phyloP scores from a whole-genome alignment of 2,888 invertebrate species.

The Sesamia inferens region DNA sequence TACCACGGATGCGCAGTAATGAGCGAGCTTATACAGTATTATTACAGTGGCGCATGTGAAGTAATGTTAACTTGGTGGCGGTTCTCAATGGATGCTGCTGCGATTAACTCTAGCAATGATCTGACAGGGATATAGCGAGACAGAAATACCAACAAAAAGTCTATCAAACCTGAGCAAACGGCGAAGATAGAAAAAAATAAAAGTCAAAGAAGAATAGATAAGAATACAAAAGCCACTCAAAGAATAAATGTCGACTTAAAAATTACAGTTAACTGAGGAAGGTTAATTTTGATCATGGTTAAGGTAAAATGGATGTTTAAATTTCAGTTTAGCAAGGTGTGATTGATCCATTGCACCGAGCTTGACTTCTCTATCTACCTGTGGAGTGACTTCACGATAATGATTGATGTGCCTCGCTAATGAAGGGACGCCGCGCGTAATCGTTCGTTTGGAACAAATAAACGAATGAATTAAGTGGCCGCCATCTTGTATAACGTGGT shows the following conservation, averaged over 20 bases:
- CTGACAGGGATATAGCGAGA: background rate
- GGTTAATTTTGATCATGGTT: background rate
- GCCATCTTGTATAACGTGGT: conserved; percentile 27
- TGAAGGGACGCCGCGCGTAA: conserved; percentile 57
- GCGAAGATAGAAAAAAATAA: background rate
- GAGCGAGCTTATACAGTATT: conserved; percentile 5
- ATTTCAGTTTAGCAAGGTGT: background rate
- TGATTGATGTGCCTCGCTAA: conserved; percentile 54
- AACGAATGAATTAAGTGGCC: conserved; percentile 58
- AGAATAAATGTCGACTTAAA: no score
- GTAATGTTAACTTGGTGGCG: background rate
- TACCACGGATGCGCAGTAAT: background rate
- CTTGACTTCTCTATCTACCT: background rate
- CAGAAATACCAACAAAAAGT: background rate
- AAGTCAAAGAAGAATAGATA: background rate
- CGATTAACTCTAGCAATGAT: background rate
- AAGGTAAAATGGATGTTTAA: background rate
- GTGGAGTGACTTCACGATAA: background rate
- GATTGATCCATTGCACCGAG: no score
- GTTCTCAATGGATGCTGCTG: background rate
- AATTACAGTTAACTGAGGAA: no score
- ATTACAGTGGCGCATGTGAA: background rate
- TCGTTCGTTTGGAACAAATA: conserved; percentile 57
- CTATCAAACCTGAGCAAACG: background rate
- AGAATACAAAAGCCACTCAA: background rate